These are phyloP conservation scores for Cotesia vestalis DNA, from an alignment of 1,140 invertebrate genomes.

Conservation along the genomic window DNA sequence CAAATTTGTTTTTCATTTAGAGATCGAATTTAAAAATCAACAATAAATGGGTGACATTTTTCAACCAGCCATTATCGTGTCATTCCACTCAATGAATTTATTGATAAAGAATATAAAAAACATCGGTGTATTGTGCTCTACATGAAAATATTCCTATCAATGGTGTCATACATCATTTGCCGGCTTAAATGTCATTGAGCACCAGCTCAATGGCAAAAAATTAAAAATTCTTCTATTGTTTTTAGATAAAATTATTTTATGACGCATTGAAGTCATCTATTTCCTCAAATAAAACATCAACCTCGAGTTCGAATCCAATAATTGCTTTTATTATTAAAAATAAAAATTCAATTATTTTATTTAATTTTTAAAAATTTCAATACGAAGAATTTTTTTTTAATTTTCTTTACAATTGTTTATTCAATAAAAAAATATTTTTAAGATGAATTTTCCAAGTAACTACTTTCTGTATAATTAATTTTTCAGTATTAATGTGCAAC, in stretches of 20 bases:
- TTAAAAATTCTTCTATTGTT: background rate
- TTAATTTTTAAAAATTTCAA: too few relatives aligned
- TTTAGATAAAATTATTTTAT: background rate
- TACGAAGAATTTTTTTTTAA: too few relatives aligned
- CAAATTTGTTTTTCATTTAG: conserved; percentile 7
- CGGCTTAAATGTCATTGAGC: conserved; percentile 1
- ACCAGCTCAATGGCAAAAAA: background rate
- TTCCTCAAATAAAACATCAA: too few relatives aligned
- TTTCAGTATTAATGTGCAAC: too few relatives aligned
- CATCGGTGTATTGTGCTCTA: background rate
- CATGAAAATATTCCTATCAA: conserved; percentile 13
- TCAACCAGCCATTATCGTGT: conserved; percentile 17
- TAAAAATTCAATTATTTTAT: too few relatives aligned
- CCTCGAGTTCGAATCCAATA: too few relatives aligned
- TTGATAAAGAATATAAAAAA: background rate
- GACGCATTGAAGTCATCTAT: background rate
- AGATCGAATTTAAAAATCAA: background rate
- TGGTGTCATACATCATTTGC: conserved; percentile 18
- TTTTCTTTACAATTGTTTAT: too few relatives aligned
- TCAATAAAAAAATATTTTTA: too few relatives aligned
- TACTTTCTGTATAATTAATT: too few relatives aligned
- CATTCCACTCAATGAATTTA: conserved; percentile 8
- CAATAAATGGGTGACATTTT: conserved; percentile 11
- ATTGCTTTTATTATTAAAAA: too few relatives aligned
- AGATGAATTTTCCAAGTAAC: too few relatives aligned